Evolutionary conservation across 2,888 invertebrate genomes (phyloP), one percentile per base, ranked within the genome.

Genomic region (Rhagophthalmus giganteus): DNA sequence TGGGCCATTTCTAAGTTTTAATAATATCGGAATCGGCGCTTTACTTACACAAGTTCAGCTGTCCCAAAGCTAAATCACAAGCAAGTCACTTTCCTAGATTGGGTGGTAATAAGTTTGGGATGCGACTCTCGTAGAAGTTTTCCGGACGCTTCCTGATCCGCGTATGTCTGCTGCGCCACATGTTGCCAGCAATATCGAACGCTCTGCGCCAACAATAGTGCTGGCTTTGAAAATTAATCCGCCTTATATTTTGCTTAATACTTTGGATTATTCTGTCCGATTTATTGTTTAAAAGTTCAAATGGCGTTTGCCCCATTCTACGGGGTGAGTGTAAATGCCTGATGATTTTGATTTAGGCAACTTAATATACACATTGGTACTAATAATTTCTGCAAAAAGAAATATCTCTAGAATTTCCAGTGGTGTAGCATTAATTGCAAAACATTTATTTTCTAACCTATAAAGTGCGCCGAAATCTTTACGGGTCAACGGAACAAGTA

Each of bases 101-200:
- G 39, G 50, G 44, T 38, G 50, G 50, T 50, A 50, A 50, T 44
- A 50, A 50, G 44, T 50, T 50, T 44, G 39, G 28, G 50, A 50
- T 44, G 38, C 44, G 37, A 25, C 27, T 32, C 33, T 50, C 50
- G 35, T 50, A 44, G 38, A 50, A 44, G 37, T 44, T 50, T 50
- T 31, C 38, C 20, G 42, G 31, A 37, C 28, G 38, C 28, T 50
- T 37, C 15, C 38, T 38, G 34, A 45, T 35, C 16, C 40, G 28
- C 34, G 46, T 46, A 46, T 35, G 39, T 52, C 51, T 45, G 39
- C 20, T 38, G 50, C 38, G 28, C 57, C 57, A 54, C 48, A 51
- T 54, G 57, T 48, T 57, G 44, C 57, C 47, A 47, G 47, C 41
- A 51, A 48, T 57, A 57, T 57, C 38, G 48, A 57, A 54, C 47